Conservation (phyloP, 2,113 vertebrate species). For the Myocastor coypus region DNA sequence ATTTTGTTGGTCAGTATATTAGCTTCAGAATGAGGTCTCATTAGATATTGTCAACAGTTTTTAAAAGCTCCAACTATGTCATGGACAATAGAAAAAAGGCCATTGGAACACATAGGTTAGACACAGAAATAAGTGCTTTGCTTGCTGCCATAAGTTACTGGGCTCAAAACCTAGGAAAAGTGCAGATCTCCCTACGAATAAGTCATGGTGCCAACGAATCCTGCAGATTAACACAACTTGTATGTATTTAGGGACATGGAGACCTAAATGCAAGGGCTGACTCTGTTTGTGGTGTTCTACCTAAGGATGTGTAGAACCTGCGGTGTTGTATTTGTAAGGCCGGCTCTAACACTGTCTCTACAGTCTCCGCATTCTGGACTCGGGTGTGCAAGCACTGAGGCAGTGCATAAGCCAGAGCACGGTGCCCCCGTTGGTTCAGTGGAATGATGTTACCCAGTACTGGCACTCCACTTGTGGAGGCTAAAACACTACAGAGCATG, state of each 20-base stretch:
- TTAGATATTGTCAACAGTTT: background rate
- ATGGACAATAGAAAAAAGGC: constrained; percentile 37
- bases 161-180: constrained; percentile 16
- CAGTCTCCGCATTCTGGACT: background rate
- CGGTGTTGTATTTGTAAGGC: background rate
- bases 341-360: background rate
- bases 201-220: background rate
- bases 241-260: background rate
- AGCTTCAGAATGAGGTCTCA: background rate
- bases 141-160: background rate
- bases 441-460: background rate
- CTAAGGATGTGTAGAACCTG: background rate
- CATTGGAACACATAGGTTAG: background rate
- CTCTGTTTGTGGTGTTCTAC: background rate
- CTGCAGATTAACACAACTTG: background rate
- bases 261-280: background rate
- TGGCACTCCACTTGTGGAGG: background rate
- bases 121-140: constrained; percentile 36
- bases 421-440: background rate
- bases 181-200: background rate
- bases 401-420: background rate
- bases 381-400: background rate
- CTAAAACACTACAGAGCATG: background rate
- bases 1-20: constrained; percentile 39
- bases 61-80: constrained; percentile 47